Base-by-base conservation (phyloP, 2,888 invertebrate genomes). In the Leptothorax acervorum region DNA sequence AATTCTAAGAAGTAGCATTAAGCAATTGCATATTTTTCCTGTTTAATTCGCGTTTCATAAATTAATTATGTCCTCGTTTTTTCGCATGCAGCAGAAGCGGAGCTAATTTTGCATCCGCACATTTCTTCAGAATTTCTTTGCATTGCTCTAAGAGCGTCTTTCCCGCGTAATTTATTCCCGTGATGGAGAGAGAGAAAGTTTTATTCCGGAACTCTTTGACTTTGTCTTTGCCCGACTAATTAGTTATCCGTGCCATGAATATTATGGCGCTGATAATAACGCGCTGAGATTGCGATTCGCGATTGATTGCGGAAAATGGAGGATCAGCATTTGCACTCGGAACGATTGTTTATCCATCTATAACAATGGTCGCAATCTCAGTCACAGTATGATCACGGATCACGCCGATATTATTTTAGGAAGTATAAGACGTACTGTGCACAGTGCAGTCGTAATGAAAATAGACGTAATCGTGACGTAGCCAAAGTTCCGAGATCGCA, bases 11-110 rank as follows among this genome's bases (percentile, higher is more conserved):
- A 71, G 23, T 42, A 45, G 28, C 60, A 48, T 81, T 60, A 81
- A 71, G 70, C 70, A 60, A 35, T 39, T 60, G 79, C 71, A 60
- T 81, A 81, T 71, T 81, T 60, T 60, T 79, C 39, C 60, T 70
- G 60, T 81, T 70, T 81, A 70, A 70, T 70, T 71, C 60, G 60
- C 70, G 35, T 79, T 79, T 45, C 48, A 81, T 71, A 81, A 81
- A 81, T 81, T 81, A 81, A 81, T 81, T 81, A 81, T 60, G 70
- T 70, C 60, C 15, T 81, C 48, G 70, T 79, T 60, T 70, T 71
- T 60, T 39, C 60, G 79, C 48, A 23, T 79, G 57, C 79, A 48
- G 57, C 57, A 70, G 70, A 48, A 51, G 31, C 45, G 45, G 57
- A 35, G 60, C 71, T 71, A 71, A 81, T 71, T 81, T 70, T 71